phyloP scores from a whole-genome alignment of 2,797 vertebrate species.

The Tamandua tetradactyla region DNA sequence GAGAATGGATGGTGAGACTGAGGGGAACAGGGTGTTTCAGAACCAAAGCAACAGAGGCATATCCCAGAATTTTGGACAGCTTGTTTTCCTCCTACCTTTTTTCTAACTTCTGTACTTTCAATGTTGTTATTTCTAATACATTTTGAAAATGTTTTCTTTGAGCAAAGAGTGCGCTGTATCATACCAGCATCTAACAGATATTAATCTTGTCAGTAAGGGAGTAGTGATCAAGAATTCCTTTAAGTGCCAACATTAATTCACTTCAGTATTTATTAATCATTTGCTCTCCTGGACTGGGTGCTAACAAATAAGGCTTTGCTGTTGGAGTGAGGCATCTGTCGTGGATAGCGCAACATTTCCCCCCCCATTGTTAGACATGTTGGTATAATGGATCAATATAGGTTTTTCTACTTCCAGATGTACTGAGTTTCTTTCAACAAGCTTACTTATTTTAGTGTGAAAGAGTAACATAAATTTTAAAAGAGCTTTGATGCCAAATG shows the following conservation, averaged over 20 bases:
- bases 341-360: background rate
- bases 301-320: constrained; percentile 55
- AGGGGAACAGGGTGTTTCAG: background rate
- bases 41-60: background rate
- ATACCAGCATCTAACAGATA: constrained; percentile 28
- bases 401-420: background rate
- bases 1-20: background rate
- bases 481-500: background rate
- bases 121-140: constrained; percentile 32
- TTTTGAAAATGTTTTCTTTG: constrained; percentile 61
- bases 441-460: background rate
- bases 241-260: constrained; percentile 53
- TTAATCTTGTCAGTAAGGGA: constrained; percentile 62
- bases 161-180: constrained; percentile 15
- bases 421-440: background rate
- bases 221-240: constrained; percentile 48
- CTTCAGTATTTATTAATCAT: constrained; percentile 44
- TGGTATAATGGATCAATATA: constrained; percentile 5
- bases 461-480: background rate
- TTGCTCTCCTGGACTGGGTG: constrained; percentile 38
- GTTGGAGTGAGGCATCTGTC: constrained; percentile 12
- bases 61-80: background rate
- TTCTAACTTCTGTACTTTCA: background rate
- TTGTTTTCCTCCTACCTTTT: background rate
- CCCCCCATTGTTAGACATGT: background rate